A percentile compares a stretch with the other conserved stretches of the same genome.
Conservation (phyloP, 2,797 vertebrate genomes). For the Falco peregrinus region DNA sequence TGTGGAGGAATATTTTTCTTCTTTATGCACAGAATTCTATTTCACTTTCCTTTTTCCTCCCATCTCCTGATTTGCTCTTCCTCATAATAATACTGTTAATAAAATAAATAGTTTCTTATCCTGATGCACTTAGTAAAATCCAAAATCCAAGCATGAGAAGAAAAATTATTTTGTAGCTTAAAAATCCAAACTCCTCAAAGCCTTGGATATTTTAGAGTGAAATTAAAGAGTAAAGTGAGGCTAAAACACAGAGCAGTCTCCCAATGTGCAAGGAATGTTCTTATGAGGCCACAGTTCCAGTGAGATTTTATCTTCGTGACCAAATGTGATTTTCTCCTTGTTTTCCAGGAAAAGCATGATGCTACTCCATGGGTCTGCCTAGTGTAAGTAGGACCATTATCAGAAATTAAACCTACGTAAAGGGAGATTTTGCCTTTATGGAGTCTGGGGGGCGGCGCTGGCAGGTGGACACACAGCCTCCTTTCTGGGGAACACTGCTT, state of each 20-base stretch:
- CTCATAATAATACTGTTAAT: background rate
- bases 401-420: accelerated
- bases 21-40: background rate
- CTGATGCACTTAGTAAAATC: background rate
- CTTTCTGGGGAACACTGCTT: background rate
- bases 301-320: background rate
- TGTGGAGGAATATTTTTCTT: background rate
- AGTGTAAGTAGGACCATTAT: background rate
- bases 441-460: accelerated
- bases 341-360: background rate
- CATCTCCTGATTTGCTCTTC: background rate
- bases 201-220: background rate
- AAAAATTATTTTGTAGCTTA: background rate
- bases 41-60: background rate
- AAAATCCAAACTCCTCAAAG: background rate
- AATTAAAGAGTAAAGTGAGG: background rate
- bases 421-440: background rate
- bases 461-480: background rate
- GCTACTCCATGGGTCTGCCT: background rate
- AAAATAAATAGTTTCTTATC: background rate
- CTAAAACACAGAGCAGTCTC: background rate
- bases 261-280: background rate
- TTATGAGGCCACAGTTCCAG: background rate
- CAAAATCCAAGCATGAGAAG: background rate
- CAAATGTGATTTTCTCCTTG: background rate